Base-by-base conservation (phyloP, 1,140 invertebrate species). In the Cherax destructor region DNA sequence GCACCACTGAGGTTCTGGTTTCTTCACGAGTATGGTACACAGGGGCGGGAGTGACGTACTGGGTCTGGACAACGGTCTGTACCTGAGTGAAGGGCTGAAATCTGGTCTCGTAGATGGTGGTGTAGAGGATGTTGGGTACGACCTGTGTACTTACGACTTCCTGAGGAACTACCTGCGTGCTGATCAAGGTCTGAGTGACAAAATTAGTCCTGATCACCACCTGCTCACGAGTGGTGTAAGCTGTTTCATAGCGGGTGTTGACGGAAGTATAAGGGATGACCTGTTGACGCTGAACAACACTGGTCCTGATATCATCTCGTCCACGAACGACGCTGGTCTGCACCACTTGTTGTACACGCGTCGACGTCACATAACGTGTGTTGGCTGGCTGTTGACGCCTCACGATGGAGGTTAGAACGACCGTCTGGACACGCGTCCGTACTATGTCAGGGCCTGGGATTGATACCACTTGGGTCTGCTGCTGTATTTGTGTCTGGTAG, bases 81-180 rank as follows among this genome's bases (percentile, higher is more conserved):
- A 91, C 84, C 85, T 91, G 61, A 56, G 90, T 91, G 84, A 87
- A 91, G 50, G 90, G 90, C 72, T 87, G 90, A 11, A 87, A 84
- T 10, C 85, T 69, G n/a, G 90, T 91, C 76, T 85, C 52, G 49
- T 86, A 86, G 78, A 30, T 49, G 47, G 90, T 91, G 50, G 84
- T 86, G 90, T 86, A 86, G 90, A 91, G 83, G 78, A 79, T 87
- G 61, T 65, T 87, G 77, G 80, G 72, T 30, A 89, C 65, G 72
- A 81, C 84, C 69, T 86, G 92, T 13, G 92, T 92, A 0, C 72
- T 41, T 18, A 92, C 81, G 13, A 92, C 92, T 72, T 89, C 88
- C 76, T 92, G 92, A 49, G 92, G 50, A 24, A 92, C 92, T 50
- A 85, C 77, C 80, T 89, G 86, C 13, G 86, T 92, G 4, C 24